phyloP scores from a whole-genome alignment of 2,797 vertebrate genomes.

The Rhadinocentrus ornatus region DNA sequence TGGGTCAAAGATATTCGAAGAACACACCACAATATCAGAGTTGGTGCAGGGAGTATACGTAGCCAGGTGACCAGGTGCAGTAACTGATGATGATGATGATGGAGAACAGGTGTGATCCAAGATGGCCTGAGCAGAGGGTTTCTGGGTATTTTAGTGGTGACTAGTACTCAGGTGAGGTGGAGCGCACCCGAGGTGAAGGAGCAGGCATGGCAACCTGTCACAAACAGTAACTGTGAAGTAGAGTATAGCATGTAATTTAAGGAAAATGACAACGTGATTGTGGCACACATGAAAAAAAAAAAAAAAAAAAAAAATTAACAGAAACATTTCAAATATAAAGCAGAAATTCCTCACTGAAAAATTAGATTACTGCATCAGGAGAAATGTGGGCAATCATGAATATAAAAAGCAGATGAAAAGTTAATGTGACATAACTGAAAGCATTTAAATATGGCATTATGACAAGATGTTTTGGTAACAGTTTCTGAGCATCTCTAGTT shows the following conservation, averaged over 20 bases:
- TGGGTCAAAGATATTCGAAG: too few relatives aligned
- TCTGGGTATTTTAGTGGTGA: too few relatives aligned
- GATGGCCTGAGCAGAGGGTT: too few relatives aligned
- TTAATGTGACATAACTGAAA: background rate
- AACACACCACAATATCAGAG: too few relatives aligned
- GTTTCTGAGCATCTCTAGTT: background rate
- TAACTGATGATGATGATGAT: too few relatives aligned
- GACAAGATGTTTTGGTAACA: constrained; percentile 4
- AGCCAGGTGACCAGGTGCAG: too few relatives aligned
- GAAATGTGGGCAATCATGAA: background rate
- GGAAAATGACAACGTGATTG: background rate
- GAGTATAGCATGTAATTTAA: background rate
- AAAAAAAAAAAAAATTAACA: too few relatives aligned
- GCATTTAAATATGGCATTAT: background rate
- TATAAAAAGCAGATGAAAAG: background rate
- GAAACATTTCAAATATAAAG: background rate
- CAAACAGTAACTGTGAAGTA: background rate
- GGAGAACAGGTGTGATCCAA: too few relatives aligned
- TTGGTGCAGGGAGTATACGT: too few relatives aligned
- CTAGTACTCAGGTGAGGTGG: too few relatives aligned
- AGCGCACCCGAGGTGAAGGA: too few relatives aligned
- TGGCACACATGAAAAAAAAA: too few relatives aligned
- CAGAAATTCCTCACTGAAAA: background rate
- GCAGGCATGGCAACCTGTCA: background rate
- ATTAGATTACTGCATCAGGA: background rate